phyloP scores from a whole-genome alignment of 2,888 invertebrate species.

The Drosophila meridiana region DNA sequence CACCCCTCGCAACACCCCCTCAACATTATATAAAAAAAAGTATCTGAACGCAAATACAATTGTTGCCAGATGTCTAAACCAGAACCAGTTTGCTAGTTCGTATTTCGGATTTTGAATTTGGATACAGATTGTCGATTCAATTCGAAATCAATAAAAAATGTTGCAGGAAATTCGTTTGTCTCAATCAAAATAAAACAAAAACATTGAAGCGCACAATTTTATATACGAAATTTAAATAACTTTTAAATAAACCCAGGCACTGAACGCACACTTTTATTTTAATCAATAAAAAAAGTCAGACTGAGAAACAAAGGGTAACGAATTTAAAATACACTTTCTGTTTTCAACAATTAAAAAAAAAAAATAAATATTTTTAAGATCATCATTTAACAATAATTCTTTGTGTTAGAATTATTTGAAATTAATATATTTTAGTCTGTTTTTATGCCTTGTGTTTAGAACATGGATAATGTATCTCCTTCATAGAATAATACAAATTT shows the following conservation, averaged over 20 bases:
- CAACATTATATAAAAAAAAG: slow-evolving; percentile 14
- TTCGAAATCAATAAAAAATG: slow-evolving; percentile 69
- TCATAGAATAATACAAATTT: no score
- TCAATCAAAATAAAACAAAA: slow-evolving; percentile 16
- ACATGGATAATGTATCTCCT: no score
- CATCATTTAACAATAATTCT: no score
- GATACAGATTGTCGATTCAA: slow-evolving; percentile 42
- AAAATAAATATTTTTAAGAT: no score
- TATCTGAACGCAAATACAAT: slow-evolving; percentile 60
- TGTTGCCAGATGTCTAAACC: slow-evolving; percentile 65
- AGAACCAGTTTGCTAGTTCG: slow-evolving; percentile 65
- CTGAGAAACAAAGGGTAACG: not conserved
- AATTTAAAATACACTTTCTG: slow-evolving; percentile 11
- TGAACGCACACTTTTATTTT: slow-evolving; percentile 30
- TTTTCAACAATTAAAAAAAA: no score
- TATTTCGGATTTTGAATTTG: slow-evolving; percentile 22
- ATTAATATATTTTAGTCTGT: no score
- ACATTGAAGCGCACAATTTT: slow-evolving; percentile 15
- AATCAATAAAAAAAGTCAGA: slow-evolving; percentile 21
- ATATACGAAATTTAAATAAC: slow-evolving; percentile 60
- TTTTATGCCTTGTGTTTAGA: no score
- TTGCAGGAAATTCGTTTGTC: slow-evolving; percentile 60
- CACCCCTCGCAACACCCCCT: slow-evolving; percentile 4
- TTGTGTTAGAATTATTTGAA: no score
- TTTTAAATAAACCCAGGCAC: slow-evolving; percentile 41